A percentile compares a stretch with the other conserved stretches of the same genome.
Conservation (phyloP, 1,140 invertebrate genomes). For the Subanguina moxae region DNA sequence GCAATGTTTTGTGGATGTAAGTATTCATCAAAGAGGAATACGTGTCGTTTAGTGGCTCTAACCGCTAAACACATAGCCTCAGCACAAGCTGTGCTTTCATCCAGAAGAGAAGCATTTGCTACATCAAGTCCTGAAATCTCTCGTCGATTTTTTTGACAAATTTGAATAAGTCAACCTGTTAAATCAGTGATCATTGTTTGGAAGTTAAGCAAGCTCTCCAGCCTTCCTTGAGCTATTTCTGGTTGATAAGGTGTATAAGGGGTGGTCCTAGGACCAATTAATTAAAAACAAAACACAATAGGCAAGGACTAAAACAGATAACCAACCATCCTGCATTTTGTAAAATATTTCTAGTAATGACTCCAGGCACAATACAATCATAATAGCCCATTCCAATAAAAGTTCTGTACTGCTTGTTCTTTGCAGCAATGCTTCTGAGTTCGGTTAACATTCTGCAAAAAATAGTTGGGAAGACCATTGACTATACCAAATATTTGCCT, state of each 20-base stretch:
- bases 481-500: not conserved
- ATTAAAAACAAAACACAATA: too few relatives aligned
- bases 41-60: conserved; percentile 61
- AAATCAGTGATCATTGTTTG: conserved; percentile 94
- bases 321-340: conserved; percentile 96
- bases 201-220: conserved; percentile 92
- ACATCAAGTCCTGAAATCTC: conserved; percentile 74
- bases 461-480: too few relatives aligned
- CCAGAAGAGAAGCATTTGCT: conserved; percentile 89
- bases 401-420: conserved; percentile 71
- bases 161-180: conserved; percentile 82
- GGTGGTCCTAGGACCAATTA: conserved; percentile 15
- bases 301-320: too few relatives aligned
- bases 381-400: conserved; percentile 99
- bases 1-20: conserved; percentile 55
- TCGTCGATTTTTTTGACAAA: conserved; percentile 65
- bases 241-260: conserved; percentile 69
- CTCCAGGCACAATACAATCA: conserved; percentile 78
- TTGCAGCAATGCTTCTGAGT: conserved; percentile 43
- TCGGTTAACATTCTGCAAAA: conserved; percentile 46
- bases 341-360: conserved; percentile 92
- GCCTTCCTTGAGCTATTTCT: conserved; percentile 89
- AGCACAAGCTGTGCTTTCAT: conserved; percentile 94
- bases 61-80: conserved; percentile 85
- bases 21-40: conserved; percentile 47